Conservation (phyloP, 1,140 invertebrate species). For the Caenorhabditis remanei region DNA sequence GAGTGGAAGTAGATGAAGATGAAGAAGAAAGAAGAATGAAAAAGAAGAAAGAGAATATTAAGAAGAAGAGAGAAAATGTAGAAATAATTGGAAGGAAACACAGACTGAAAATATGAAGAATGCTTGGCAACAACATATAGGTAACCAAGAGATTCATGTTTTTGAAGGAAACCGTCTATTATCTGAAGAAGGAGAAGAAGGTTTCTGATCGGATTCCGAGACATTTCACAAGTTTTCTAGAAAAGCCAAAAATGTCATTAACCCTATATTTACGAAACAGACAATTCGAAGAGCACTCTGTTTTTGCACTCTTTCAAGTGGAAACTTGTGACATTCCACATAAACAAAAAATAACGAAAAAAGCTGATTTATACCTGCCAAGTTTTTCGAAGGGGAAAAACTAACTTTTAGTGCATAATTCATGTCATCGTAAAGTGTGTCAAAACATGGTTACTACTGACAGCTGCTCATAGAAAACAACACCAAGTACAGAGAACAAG, state of each 20-base stretch:
- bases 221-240: neutral
- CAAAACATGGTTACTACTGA: no score
- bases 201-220: neutral
- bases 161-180: conserved; percentile 22
- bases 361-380: neutral
- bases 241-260: no score
- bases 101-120: conserved; percentile 2
- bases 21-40: neutral
- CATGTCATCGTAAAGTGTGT: no score
- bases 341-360: neutral
- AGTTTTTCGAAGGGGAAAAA: neutral
- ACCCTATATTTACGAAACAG: no score
- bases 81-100: conserved; percentile 10
- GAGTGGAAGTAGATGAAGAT: neutral
- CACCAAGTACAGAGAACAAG: no score
- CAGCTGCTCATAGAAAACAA: no score
- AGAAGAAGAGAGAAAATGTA: neutral
- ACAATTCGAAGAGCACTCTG: no score
- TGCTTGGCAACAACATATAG: neutral
- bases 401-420: no score
- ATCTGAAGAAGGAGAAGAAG: neutral
- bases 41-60: neutral
- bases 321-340: neutral
- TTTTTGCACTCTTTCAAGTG: no score
- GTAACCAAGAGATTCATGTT: neutral